Evolutionary conservation across 2,797 vertebrate species (phyloP).

Genomic region (Coccyzus lansbergi): DNA sequence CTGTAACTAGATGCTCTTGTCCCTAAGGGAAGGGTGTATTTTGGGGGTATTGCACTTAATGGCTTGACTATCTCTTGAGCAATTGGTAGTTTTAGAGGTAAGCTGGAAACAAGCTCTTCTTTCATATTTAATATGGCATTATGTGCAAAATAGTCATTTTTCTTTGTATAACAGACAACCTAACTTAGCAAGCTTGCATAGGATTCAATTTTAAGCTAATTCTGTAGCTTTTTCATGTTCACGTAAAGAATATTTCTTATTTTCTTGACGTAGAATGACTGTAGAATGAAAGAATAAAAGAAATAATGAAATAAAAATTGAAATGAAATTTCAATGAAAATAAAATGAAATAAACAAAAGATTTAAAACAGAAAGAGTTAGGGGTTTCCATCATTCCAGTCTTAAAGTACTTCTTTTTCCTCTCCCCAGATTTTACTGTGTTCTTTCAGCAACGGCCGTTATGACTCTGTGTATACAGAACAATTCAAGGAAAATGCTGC

Average conservation of each 20-base stretch:
- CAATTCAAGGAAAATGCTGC: constrained; percentile 89
- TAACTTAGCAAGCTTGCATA: neutral
- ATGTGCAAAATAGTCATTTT: neutral
- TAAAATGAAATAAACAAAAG: too few species aligned
- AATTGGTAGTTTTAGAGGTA: neutral
- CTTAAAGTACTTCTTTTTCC: neutral
- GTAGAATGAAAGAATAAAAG: neutral
- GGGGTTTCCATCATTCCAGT: neutral
- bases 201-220: neutral
- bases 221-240: neutral
- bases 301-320: too few species aligned
- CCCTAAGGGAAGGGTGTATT: neutral
- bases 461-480: constrained; percentile 91
- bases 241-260: neutral
- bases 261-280: neutral
- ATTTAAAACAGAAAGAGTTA: neutral
- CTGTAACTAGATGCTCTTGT: neutral
- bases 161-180: neutral
- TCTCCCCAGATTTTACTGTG: constrained; percentile 87
- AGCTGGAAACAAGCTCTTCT: neutral
- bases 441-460: constrained; percentile 91
- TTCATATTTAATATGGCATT: neutral
- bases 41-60: neutral
- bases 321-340: too few species aligned
- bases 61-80: neutral